phyloP scores from a whole-genome alignment of 2,797 vertebrate genomes.

The Hydrophis major region DNA sequence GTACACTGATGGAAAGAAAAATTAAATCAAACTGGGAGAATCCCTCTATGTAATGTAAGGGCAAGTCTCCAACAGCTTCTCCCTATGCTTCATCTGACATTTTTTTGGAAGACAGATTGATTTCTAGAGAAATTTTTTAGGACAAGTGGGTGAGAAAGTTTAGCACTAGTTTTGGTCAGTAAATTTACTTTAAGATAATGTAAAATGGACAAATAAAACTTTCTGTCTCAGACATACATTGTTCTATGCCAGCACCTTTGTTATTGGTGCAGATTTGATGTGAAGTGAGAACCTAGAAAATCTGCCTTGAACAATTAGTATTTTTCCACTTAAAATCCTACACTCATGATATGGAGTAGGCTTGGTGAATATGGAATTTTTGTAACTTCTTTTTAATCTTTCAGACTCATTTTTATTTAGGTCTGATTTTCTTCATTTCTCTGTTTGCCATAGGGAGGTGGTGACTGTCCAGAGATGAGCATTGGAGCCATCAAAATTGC shows the following conservation, averaged over 20 bases:
- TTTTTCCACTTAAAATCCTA: neutral
- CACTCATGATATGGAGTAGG: neutral
- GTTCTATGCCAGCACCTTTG: neutral
- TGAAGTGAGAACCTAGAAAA: neutral
- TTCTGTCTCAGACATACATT: neutral
- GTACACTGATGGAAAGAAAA: neutral
- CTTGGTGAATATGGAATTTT: neutral
- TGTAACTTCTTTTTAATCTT: neutral
- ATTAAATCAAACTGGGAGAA: neutral
- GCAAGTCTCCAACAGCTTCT: neutral
- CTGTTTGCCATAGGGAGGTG: constrained; percentile 82
- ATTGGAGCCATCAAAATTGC: constrained; percentile 98
- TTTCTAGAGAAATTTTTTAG: neutral
- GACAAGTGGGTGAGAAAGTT: neutral
- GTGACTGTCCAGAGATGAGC: constrained; percentile 99
- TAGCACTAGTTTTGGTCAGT: neutral
- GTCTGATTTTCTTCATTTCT: constrained; percentile 1
- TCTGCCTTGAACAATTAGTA: neutral
- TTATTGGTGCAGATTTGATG: neutral
- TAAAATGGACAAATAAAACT: neutral
- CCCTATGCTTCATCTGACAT: neutral
- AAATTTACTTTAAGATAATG: neutral
- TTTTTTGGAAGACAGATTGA: neutral
- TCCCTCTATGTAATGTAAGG: neutral
- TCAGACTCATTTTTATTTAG: neutral